Percentiles rank a stretch among this genome's conserved stretches.
phyloP scores from a whole-genome alignment of 1,140 invertebrate genomes.

The Brachystomella parvula region DNA sequence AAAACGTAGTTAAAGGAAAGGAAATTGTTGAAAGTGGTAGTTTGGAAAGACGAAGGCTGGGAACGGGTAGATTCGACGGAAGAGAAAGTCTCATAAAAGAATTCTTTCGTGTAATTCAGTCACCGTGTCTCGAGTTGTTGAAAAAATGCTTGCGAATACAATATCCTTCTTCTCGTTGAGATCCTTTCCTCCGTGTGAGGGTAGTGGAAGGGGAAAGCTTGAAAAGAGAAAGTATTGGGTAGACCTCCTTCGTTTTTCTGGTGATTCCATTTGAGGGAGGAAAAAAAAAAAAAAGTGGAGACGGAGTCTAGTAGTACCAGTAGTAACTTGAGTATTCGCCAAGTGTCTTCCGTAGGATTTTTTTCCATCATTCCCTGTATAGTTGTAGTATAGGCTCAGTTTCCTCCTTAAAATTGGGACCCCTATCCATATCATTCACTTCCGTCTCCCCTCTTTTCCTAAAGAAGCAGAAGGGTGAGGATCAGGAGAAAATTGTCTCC shows the following conservation, averaged over 20 bases:
- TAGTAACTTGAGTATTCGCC: conserved; percentile 2
- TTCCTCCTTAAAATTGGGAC: conserved; percentile 6
- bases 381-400: not conserved
- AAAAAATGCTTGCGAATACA: not conserved
- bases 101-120: not conserved
- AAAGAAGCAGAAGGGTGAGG: not conserved
- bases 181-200: not conserved
- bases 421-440: not conserved
- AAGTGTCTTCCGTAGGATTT: conserved; percentile 6
- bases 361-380: too few relatives aligned
- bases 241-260: not conserved
- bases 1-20: not conserved
- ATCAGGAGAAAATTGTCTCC: conserved; percentile 1
- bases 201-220: not conserved
- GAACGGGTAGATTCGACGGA: too few relatives aligned
- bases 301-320: not conserved
- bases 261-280: too few relatives aligned
- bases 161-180: not conserved
- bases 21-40: not conserved
- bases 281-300: too few relatives aligned
- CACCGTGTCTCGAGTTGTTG: not conserved
- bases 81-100: not conserved
- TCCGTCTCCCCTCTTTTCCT: not conserved
- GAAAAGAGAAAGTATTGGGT: conserved; percentile 3
- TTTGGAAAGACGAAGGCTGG: not conserved